Evolutionary conservation across 2,113 vertebrate genomes (phyloP), one percentile per base, ranked within the genome.

Genomic region (Myanophis thanlyinensis): DNA sequence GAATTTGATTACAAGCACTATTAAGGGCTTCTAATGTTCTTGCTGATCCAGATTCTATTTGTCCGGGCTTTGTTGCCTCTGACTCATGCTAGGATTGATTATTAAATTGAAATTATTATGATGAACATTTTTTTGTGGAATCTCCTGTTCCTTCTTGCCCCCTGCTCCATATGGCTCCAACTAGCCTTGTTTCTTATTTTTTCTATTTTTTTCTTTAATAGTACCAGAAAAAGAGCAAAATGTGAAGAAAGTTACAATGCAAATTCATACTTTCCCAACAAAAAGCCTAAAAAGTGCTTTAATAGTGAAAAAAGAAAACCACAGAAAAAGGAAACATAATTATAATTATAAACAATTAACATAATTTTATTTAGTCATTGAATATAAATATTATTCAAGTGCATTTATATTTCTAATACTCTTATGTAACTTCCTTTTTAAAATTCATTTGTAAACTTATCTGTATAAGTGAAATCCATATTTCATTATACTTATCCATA

Each of bases 1-100:
- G n/a, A n/a, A n/a, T n/a, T n/a, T 88, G 94, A 95, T 96, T 96
- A 96, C 93, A 93, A 96, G 96, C 95, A 93, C 96, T 91, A 93
- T 97, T 96, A 96, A 97, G 95, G 87, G 49, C 92, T 94, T 87
- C 89, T 94, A 96, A 96, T 97, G 92, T 96, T 94, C 94, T 89
- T 46, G 1, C 94, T 95, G 96, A 80, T 94, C 93, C 92, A 91
- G 90, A 59, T 46, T 48, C 51, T 73, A 9, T 94, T 96, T 91
- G 93, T 94, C 93, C 93, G 23, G 13, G 93, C 93, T 93, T 93
- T 93, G 92, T 87, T 95, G 91, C 95, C 48, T 93, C 94, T 54
- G 95, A 93, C 59, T 4, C 15, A 89, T 92, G 30, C 0, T 94
- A 0, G 1, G 85, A 4, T 85, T 1, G 44, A 94, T 86, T 93